Evolutionary conservation across 2,888 invertebrate genomes (phyloP), one percentile per base, ranked within the genome.

Genomic region (Cerceris ruficornis): DNA sequence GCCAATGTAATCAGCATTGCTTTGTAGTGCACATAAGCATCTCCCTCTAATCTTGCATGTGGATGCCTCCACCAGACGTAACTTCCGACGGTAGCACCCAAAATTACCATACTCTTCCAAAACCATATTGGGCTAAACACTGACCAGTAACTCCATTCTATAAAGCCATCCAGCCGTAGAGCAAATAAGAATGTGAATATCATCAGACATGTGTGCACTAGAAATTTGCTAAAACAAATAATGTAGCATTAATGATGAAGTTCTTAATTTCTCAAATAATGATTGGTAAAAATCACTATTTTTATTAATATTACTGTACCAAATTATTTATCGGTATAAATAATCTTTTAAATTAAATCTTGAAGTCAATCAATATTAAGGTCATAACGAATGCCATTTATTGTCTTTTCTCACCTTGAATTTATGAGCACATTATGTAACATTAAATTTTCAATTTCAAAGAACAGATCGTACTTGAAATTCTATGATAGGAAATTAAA

Each of bases 101-200:
- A 90, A 54, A 99, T 96, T 14, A 98, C 98, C 91, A 98, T 94
- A 80, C 95, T 94, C 92, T 99, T 99, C 98, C 99, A 99, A 86
- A 98, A 95, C 98, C 98, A 99, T 90, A 99, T 96, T 65, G 99
- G 99, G 17, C 97, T 95, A 93, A 99, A 99, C 57, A 99, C 96
- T 7, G 97, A 96, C 98, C 98, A 99, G 93, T 96, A 99, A 61
- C 97, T 98, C 97, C 98, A 98, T 90, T 96, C 95, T 91, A 97
- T 96, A 77, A 95, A 95, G 81, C 96, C 95, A 93, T 99, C 99
- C 86, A 98, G 94, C 88, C 97, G 95, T 88, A 99, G 94, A 13
- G 98, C 97, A 92, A 99, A 96, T 84, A 99, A 94, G 77, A 97
- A 95, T 75, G 98, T 97, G 93, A 99, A 99, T 86, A 97, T 94